Percentiles rank a stretch among this genome's conserved stretches.
These are phyloP conservation scores for Vireo altiloquus DNA, from an alignment of 2,113 vertebrate species.

Conservation along the genomic window DNA sequence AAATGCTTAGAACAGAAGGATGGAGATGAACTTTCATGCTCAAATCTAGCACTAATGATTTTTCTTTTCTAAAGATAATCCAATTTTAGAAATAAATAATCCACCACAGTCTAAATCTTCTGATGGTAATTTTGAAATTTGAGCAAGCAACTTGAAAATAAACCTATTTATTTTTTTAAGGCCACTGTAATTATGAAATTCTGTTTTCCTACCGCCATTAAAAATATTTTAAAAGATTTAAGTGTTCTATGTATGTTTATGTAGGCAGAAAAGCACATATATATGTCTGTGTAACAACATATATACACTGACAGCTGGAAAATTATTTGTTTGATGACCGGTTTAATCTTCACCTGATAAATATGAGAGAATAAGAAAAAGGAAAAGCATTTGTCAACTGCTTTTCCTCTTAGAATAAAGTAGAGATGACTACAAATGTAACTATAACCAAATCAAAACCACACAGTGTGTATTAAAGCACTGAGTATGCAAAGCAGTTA, in stretches of 20 bases:
- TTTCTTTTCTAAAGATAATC: neutral
- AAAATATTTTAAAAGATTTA: neutral
- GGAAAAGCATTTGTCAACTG: neutral
- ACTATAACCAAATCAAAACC: constrained; percentile 32
- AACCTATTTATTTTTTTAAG: neutral
- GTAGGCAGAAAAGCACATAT: neutral
- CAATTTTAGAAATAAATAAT: neutral
- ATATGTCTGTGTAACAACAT: neutral
- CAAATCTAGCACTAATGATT: neutral
- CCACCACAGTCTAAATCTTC: neutral
- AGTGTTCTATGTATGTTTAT: neutral
- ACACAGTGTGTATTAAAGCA: neutral
- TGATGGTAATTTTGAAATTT: neutral
- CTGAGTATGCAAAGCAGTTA: neutral
- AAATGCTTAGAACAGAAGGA: neutral
- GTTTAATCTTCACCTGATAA: constrained; percentile 32
- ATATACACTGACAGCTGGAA: neutral
- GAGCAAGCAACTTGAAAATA: neutral
- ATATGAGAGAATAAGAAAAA: neutral
- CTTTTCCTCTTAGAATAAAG: constrained; percentile 1
- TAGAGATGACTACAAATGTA: constrained; percentile 21
- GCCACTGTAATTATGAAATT: neutral
- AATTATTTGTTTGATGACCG: constrained; percentile 3
- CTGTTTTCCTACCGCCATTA: neutral
- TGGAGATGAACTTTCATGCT: neutral